A percentile compares a stretch with the other conserved stretches of the same genome.
Conservation (phyloP, 2,888 invertebrate species). For the Alcis repandata region DNA sequence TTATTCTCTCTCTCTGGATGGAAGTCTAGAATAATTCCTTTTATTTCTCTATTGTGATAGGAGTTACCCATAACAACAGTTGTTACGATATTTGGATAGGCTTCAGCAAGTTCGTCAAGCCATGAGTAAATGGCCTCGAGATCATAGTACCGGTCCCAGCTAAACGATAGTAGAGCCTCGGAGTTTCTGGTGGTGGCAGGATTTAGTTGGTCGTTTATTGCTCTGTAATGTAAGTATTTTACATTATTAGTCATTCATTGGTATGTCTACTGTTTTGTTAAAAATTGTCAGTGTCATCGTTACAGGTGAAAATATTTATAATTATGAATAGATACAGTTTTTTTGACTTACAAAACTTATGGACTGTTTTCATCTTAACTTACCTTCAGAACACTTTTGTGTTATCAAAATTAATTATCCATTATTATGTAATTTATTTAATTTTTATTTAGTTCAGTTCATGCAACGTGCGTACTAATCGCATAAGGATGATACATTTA, state of each 20-base stretch:
- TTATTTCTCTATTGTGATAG: slow-evolving; percentile 87
- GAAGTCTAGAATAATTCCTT: slow-evolving; percentile 82
- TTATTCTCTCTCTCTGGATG: slow-evolving; percentile 72
- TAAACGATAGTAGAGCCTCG: slow-evolving; percentile 60
- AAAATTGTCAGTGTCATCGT: neutral
- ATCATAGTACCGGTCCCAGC: slow-evolving; percentile 88
- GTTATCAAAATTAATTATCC: no score
- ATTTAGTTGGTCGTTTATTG: slow-evolving; percentile 80
- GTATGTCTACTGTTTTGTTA: no score
- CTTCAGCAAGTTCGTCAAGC: slow-evolving; percentile 81
- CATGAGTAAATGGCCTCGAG: slow-evolving; percentile 87
- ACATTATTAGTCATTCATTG: neutral
- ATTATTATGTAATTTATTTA: no score
- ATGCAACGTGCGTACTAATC: no score
- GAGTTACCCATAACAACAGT: slow-evolving; percentile 86
- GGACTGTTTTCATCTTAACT: no score
- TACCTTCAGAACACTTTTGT: no score
- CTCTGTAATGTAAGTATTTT: slow-evolving; percentile 62
- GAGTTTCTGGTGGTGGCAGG: slow-evolving; percentile 57
- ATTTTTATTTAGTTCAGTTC: no score
- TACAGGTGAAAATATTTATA: neutral
- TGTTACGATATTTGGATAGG: slow-evolving; percentile 81
- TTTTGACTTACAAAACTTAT: no score
- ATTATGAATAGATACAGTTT: no score
- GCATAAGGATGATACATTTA: no score